Percentiles rank a stretch among this genome's conserved stretches.
Conservation (phyloP, 2,888 invertebrate genomes). For the Tetanocera ferruginea region DNA sequence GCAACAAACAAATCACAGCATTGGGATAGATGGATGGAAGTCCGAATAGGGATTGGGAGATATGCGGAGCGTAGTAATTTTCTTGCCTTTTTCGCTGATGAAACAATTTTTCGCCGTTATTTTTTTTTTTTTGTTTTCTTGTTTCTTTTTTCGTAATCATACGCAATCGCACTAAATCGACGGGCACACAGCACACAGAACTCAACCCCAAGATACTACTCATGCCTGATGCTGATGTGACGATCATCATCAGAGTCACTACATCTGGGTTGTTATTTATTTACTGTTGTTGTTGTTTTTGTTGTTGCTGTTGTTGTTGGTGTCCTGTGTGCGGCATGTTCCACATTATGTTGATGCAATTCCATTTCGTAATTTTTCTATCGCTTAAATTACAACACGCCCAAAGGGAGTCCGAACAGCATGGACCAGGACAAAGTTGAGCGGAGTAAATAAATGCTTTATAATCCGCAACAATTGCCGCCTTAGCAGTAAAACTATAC, state of each 20-base stretch:
- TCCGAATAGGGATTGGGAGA: slow-evolving; percentile 61
- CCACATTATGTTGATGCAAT: slow-evolving; percentile 1
- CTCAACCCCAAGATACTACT: background rate
- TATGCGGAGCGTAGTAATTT: slow-evolving; percentile 54
- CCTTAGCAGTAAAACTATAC: background rate
- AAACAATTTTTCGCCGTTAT: background rate
- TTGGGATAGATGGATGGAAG: slow-evolving; percentile 57
- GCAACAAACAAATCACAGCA: slow-evolving; percentile 58
- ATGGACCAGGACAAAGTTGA: slow-evolving; percentile 30
- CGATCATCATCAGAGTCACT: too few relatives aligned
- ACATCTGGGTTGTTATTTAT: too few relatives aligned
- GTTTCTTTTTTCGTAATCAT: slow-evolving; percentile 4
- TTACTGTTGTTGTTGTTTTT: slow-evolving; percentile 11
- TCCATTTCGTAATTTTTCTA: slow-evolving; percentile 33
- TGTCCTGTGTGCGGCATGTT: slow-evolving; percentile 16
- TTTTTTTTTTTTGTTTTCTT: background rate
- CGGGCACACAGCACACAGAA: background rate
- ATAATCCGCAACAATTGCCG: slow-evolving; percentile 42
- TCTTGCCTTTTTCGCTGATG: slow-evolving; percentile 33
- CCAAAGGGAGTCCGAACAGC: slow-evolving; percentile 21
- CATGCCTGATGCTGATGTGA: background rate
- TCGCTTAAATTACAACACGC: slow-evolving; percentile 24
- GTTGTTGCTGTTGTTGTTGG: background rate
- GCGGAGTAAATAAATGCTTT: slow-evolving; percentile 34
- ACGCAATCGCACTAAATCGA: slow-evolving; percentile 55